phyloP scores from a whole-genome alignment of 2,797 vertebrate genomes.

The Pampus argenteus region DNA sequence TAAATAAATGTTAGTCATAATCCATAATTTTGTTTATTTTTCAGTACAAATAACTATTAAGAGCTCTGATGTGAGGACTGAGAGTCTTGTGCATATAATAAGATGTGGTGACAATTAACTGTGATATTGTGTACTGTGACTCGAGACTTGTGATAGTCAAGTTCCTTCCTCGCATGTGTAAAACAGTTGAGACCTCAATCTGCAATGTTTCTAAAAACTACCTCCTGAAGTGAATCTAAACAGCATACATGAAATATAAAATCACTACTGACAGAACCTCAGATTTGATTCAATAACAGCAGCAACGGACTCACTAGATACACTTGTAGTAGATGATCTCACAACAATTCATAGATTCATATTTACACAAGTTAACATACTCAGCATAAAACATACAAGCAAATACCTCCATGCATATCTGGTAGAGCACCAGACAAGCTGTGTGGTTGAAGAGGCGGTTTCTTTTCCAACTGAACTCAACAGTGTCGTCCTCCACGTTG shows the following conservation, averaged over 20 bases:
- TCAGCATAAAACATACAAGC: neutral
- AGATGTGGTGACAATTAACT: no score
- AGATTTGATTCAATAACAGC: neutral
- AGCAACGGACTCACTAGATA: neutral
- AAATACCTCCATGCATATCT: slow-evolving; percentile 97
- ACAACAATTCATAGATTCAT: neutral
- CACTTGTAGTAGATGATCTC: neutral
- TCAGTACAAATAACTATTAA: no score
- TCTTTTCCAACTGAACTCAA: slow-evolving; percentile 97
- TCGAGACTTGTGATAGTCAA: neutral
- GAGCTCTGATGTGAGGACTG: neutral
- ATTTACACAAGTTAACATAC: neutral
- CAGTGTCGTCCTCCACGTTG: slow-evolving; percentile 86
- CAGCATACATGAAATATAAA: neutral
- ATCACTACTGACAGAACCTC: neutral
- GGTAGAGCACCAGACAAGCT: slow-evolving; percentile 96
- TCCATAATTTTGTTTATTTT: no score
- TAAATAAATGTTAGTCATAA: no score
- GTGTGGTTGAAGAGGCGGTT: slow-evolving; percentile 96
- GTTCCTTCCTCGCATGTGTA: neutral
- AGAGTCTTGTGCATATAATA: neutral
- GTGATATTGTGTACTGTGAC: neutral
- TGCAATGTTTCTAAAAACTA: neutral
- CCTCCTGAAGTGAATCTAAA: neutral
- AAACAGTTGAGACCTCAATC: neutral